Base-by-base conservation (phyloP, 2,113 vertebrate species). In the Perca schrenkii region DNA sequence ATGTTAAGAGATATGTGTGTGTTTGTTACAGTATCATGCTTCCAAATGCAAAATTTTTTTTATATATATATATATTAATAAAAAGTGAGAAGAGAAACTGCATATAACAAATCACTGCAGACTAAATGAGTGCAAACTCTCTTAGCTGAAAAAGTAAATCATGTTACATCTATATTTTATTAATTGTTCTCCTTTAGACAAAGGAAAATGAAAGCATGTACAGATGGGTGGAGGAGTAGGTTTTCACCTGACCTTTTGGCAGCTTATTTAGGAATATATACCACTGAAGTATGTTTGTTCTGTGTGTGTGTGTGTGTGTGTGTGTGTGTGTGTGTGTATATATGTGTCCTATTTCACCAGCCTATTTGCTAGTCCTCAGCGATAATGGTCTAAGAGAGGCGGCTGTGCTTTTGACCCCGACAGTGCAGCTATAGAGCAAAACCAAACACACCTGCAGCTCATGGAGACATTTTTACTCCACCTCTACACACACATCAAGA, bases 401-500 rank as follows among this genome's bases (percentile, higher is more conserved):
- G 74, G 71, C 69, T 80, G 85, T 66, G 84, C 88, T 90, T 91
- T 91, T 93, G 93, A 93, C 86, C 84, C 80, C 73, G 14, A 22
- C 82, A 4, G 47, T 0, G 63, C 67, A 49, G 61, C 70, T 78
- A 67, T 82, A 85, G 83, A 80, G 76, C 77, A 88, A 92, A 93
- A 82, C 85, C 88, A 95, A 94, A 94, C 89, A 94, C 93, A 94
- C 91, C 92, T 94, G 94, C 82, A 22, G 15, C 53, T 47, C n/a
- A 77, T 8, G 65, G 43, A 57, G 74, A 83, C 76, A 74, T 85
- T 75, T 77, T 77, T 56, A 31, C 64, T 78, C 47, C 17, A 6
- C 79, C 72, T 82, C 68, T 17, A 54, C 73, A 72, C 67, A 86
- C 68, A 84, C 81, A 71, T 31, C 22, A n/a, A 25, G 74, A 43